These are phyloP conservation scores for Phyllostomus hastatus DNA, from an alignment of 2,113 vertebrate species.

Conservation along the genomic window DNA sequence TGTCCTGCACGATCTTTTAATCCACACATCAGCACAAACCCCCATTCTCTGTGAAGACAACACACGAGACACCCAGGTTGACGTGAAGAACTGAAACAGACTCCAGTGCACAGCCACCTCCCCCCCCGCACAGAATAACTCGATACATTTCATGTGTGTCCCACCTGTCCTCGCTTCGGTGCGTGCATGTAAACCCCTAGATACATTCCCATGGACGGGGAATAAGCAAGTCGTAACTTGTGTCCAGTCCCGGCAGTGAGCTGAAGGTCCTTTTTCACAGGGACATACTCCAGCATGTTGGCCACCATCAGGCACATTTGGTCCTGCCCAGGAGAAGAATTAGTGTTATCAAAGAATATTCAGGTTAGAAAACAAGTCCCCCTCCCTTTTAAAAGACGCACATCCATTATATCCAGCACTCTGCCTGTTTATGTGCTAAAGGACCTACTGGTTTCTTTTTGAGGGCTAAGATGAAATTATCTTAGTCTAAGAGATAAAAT, in stretches of 20 bases:
- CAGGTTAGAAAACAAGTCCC: not conserved
- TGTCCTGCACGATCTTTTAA: not conserved
- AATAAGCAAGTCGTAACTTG: slow-evolving; percentile 87
- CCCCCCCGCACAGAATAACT: not conserved
- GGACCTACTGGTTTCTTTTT: not conserved
- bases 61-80: not conserved
- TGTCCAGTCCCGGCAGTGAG: slow-evolving; percentile 84
- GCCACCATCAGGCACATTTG: slow-evolving; percentile 94
- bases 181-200: slow-evolving; percentile 89
- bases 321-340: slow-evolving; percentile 78
- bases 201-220: slow-evolving; percentile 87
- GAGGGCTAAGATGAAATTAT: not conserved
- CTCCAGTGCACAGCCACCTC: not conserved
- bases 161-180: slow-evolving; percentile 88
- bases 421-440: not conserved
- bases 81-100: not conserved
- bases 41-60: not conserved
- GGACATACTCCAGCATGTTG: slow-evolving; percentile 92
- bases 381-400: not conserved
- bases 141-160: rapidly evolving
- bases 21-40: not conserved
- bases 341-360: not conserved
- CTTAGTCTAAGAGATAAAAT: not conserved
- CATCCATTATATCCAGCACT: not conserved
- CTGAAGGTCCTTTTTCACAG: slow-evolving; percentile 84